Evolutionary conservation across 2,113 vertebrate species (phyloP), one percentile per base, ranked within the genome.

Genomic region (Xenopus laevis): DNA sequence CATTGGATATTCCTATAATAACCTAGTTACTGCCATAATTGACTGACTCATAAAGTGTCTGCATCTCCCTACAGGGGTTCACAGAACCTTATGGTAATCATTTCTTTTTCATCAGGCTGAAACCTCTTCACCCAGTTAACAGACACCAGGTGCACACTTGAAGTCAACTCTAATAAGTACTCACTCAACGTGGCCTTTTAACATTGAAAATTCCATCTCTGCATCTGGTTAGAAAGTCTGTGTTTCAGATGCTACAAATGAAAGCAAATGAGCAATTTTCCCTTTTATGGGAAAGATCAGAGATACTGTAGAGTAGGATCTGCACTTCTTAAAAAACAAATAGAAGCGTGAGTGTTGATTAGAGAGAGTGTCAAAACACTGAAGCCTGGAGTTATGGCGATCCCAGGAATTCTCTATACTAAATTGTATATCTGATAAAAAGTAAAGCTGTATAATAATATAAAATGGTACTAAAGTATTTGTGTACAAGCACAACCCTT

Each of bases 121-220:
- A 86, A 80, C 84, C 33, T 83, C 70, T 85, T 87, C 82, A 85
- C 81, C 78, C 85, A 89, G 89, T 89, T 92, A 90, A 86, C 80
- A 65, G 79, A 79, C 77, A 80, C 87, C 87, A 91, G 87, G 85
- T 89, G 87, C 82, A 87, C 81, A 84, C 82, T 86, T 75, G 81
- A 87, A 79, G 88, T 84, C 78, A 73, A 68, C 75, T 81, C 79
- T 79, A 83, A 83, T 87, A 89, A 86, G 83, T 60, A 61, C 60
- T 47, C 27, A 78, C 78, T 40, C 71, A 82, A 65, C 27, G n/a
- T 75, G 44, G 79, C 64, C 71, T 84, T 79, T 80, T 79, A 74
- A 66, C 72, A 82, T 85, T 82, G 71, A 59, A 59, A 68, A 71
- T 45, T 0, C 71, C 61, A 76, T 84, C 77, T 30, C 76, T 86